Percentiles rank a stretch among this genome's conserved stretches.
Evolutionary conservation across 2,113 vertebrate species (phyloP).

Genomic region (Pelodiscus sinensis): DNA sequence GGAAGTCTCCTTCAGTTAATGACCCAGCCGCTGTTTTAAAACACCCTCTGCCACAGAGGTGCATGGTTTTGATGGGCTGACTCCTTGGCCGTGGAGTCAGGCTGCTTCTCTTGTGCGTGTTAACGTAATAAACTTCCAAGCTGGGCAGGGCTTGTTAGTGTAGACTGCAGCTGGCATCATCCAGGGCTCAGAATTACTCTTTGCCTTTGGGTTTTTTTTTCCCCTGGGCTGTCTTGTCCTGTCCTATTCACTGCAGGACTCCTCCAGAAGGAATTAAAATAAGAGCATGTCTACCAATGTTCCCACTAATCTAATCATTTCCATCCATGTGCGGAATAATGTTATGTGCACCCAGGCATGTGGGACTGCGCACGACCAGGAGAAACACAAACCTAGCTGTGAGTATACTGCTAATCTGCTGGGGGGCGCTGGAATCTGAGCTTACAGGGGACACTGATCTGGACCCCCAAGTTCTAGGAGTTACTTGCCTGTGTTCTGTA

Average conservation of each 20-base stretch:
- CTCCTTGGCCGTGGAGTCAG: not conserved
- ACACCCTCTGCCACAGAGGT: fast-evolving
- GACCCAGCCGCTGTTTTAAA: not conserved
- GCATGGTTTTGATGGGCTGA: not conserved
- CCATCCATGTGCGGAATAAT: too few species aligned
- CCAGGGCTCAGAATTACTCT: not conserved
- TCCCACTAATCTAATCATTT: too few species aligned
- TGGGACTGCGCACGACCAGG: too few species aligned
- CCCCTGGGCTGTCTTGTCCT: fast-evolving
- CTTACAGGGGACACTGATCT: too few species aligned
- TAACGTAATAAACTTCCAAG: not conserved
- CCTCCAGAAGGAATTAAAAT: not conserved
- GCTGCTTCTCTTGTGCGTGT: conserved; percentile 13
- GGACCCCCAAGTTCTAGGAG: too few species aligned
- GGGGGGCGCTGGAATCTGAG: too few species aligned
- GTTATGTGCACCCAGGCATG: too few species aligned
- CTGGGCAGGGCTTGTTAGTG: not conserved
- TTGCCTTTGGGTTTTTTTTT: fast-evolving
- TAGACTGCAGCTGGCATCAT: not conserved
- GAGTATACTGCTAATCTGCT: too few species aligned
- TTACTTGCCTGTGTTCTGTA: too few species aligned
- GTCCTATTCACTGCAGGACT: fast-evolving
- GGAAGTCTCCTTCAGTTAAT: not conserved
- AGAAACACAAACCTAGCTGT: too few species aligned
- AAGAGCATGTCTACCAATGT: too few species aligned